Base-by-base conservation (phyloP, 2,888 invertebrate species). In the Peribatodes rhomboidaria region DNA sequence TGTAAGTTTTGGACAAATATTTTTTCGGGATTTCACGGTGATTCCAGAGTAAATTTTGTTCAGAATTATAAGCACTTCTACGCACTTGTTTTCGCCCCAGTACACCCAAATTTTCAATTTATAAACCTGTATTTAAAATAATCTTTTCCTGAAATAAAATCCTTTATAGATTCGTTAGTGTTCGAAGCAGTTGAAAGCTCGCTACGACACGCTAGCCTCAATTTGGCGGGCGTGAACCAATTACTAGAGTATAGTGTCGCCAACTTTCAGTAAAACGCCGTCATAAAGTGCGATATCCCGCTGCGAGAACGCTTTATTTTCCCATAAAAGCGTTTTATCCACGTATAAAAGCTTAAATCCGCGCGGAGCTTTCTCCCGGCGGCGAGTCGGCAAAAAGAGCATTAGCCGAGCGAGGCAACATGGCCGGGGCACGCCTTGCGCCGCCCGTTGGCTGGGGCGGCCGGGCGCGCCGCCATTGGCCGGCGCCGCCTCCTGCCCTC, bases 331-430 rank as follows among this genome's bases (percentile, higher is more conserved):
- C 92, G 90, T 90, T 92, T 92, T 90, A 92, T 92, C 89, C 90
- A 90, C 91, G 89, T 90, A 91, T 92, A 92, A 92, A 92, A 92
- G 92, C 92, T 92, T 90, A 92, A 92, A 92, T 92, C 92, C 90
- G 88, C 87, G 87, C 86, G 83, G 89, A 91, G 92, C 92, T 92
- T 92, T 92, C 92, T 89, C 91, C 85, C 85, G 85, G 87, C 85
- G 87, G 86, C 86, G 83, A 83, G 82, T 84, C 81, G 87, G 89
- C 87, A 90, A 92, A 92, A 92, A 92, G 90, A 91, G 88, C 89
- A 91, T 89, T 90, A 91, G 85, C 78, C 83, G 83, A 83, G 82
- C 78, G 80, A 72, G 62, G 86, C 86, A 89, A 87, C 88, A 89
- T 89, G 90, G 90, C 88, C 83, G 87, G 86, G 89, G 84, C 89